Evolutionary conservation across 1,140 invertebrate species (phyloP).

Genomic region (Watersipora subatra): DNA sequence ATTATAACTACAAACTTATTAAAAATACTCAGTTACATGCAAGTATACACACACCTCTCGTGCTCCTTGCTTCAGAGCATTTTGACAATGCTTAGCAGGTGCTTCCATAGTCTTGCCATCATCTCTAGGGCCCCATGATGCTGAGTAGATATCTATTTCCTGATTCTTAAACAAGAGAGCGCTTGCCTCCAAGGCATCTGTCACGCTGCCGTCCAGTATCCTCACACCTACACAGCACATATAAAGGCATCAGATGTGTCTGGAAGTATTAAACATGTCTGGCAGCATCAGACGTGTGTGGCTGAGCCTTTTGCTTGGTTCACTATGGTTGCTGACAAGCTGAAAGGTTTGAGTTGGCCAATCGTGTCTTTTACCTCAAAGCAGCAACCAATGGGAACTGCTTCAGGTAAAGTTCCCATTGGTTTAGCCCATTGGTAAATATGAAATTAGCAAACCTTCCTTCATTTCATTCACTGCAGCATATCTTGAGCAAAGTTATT

Average conservation of each 20-base stretch:
- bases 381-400: too few species aligned
- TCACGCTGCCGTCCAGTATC: constrained; percentile 37
- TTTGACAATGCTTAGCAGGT: constrained; percentile 25
- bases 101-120: constrained; percentile 35
- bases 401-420: too few species aligned
- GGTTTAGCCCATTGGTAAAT: too few species aligned
- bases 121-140: constrained; percentile 41
- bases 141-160: constrained; percentile 38
- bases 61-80: constrained; percentile 30
- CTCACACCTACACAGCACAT: constrained; percentile 37
- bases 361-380: neutral
- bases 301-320: neutral
- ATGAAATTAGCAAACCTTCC: too few species aligned
- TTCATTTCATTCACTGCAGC: too few species aligned
- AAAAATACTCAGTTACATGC: too few species aligned
- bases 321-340: neutral
- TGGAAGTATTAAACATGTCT: neutral
- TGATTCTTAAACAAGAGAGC: constrained; percentile 27
- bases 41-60: constrained; percentile 21
- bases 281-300: neutral
- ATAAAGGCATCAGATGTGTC: neutral
- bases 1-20: too few species aligned
- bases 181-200: constrained; percentile 28
- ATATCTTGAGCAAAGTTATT: too few species aligned
- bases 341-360: neutral